Base-by-base conservation (phyloP, 2,113 vertebrate genomes). In the Alaudala cheleensis region DNA sequence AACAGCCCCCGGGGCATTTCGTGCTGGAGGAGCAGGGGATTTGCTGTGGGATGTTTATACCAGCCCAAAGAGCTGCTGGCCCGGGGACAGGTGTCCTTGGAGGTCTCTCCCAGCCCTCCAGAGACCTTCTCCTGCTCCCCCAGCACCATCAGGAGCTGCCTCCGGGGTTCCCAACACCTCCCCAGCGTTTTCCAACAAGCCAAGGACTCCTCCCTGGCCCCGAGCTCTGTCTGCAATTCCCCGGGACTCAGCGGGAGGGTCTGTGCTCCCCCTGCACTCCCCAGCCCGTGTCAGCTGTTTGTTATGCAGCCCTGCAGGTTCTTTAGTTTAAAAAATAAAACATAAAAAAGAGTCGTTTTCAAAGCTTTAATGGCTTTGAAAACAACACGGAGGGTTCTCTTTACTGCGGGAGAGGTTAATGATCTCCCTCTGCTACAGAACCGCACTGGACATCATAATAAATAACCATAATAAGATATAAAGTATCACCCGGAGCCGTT, bases 301-400 rank as follows among this genome's bases (percentile, higher is more conserved):
- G 79, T 81, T 57, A 42, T 22, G 66, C 74, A 86, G 92, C 91
- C 69, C 82, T 39, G 90, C 18, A 28, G 90, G 61, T 22, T 65
- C 89, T 85, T 45, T 12, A 37, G 44, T 22, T 51, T 1, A 4
- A 66, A 66, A 73, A 66, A 40, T 40, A 61, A 73, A 25, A 72
- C 66, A 33, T 14, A 58, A 39, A 47, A 39, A 66, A 56, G 56
- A 87, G n/a, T 60, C 54, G 22, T 82, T 93, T 92, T 88, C 88
- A 95, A 96, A 94, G 94, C 70, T 60, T 91, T 94, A 91, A 94
- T 56, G 57, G 78, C 95, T 95, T 88, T 96, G 93, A 93, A 90
- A 97, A 86, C 88, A 92, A 90, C 65, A 64, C 1, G 1, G 76
- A 76, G 78, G 73, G 84, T 49, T 92, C 90, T 82, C 72, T 85